These are phyloP conservation scores for Lacerta viridis DNA, from an alignment of 2,797 vertebrate genomes.

Conservation along the genomic window DNA sequence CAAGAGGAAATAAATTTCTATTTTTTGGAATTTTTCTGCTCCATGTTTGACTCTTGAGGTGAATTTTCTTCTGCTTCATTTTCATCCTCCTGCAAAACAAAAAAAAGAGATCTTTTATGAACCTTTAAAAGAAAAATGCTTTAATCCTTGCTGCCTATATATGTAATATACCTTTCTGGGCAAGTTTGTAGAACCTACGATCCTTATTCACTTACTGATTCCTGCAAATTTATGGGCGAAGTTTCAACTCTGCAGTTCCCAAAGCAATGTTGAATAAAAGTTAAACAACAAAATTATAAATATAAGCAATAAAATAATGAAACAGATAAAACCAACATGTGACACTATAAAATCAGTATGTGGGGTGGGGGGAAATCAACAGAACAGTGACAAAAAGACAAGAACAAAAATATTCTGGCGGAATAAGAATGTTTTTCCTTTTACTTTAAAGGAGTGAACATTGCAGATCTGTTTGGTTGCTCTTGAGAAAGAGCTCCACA, in stretches of 20 bases:
- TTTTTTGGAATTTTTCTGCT: constrained; percentile 87
- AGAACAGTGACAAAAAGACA: background rate
- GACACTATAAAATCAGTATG: background rate
- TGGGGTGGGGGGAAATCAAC: background rate
- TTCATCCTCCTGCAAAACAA: constrained; percentile 90
- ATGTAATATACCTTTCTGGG: background rate
- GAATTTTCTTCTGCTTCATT: constrained; percentile 82
- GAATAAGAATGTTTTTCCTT: background rate
- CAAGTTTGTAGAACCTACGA: background rate
- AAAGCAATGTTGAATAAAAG: background rate
- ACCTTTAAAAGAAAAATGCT: constrained; percentile 40
- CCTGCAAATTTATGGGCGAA: background rate
- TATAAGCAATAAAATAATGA: constrained; percentile 6
- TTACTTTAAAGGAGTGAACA: background rate
- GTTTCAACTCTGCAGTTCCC: background rate
- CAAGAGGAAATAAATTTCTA: constrained; percentile 73
- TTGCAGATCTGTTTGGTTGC: background rate
- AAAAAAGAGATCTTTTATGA: constrained; percentile 75
- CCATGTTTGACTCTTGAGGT: constrained; percentile 85
- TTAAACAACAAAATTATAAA: background rate
- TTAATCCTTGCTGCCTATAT: constrained; percentile 32
- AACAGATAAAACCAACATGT: background rate
- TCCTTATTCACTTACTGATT: background rate
- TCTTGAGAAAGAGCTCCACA: background rate
- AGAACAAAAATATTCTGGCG: background rate